Evolutionary conservation across 1,140 invertebrate species (phyloP), one percentile per base, ranked within the genome.

Genomic region (Laupala kohalensis): DNA sequence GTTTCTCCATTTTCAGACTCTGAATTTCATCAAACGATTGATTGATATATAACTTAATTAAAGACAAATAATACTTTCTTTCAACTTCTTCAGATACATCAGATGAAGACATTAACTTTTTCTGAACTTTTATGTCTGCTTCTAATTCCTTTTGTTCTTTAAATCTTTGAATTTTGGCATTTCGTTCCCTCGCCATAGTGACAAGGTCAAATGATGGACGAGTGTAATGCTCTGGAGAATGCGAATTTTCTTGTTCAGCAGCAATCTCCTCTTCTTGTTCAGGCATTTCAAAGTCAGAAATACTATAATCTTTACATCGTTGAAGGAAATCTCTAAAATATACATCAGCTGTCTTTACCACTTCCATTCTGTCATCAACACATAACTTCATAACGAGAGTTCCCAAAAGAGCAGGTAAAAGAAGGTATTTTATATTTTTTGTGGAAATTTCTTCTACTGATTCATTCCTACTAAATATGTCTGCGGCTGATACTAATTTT

Each of bases 381-480:
- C 81, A 80, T n/a, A 90, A 77, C 81, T 92, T 91, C 69, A 90
- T 81, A 13, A 84, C 86, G 0, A 95, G 81, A 15, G 86, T 88
- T 0, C 92, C 94, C 13, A 96, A 83, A n/a, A 94, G 80, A 24
- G 89, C 92, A 0, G 94, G 94, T 19, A 96, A 77, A 1, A 96
- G 79, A 67, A 96, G 84, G 76, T 93, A 94, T 77, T 92, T 93
- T 3, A 98, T 78, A 77, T 94, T 89, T 74, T 89, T 88, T 15
- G 94, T 94, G 0, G 92, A 80, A 13, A 97, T 78, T 83, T 98
- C 96, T 69, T 95, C 92, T 64, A 94, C 83, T 26, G 82, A 83
- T 85, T 98, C 96, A 82, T 97, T 97, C 29, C 80, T 79, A 79
- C 93, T 96, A 76, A 97, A 97, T 79, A 97, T 85, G 65, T 86